These are phyloP conservation scores for Patagioenas fasciata DNA, from an alignment of 2,113 vertebrate genomes.

Conservation along the genomic window DNA sequence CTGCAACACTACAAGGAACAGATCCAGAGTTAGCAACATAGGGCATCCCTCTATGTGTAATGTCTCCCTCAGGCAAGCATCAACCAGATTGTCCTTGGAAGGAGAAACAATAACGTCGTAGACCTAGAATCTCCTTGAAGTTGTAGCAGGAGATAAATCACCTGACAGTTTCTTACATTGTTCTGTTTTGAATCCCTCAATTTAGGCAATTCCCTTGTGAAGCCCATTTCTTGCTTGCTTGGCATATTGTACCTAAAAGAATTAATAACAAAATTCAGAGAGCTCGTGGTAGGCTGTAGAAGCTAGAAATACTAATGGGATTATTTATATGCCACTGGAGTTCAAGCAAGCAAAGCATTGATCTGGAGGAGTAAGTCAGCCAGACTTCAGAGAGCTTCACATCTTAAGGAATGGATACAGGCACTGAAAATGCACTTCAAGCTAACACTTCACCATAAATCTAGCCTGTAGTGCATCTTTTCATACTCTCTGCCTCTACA, in stretches of 20 bases:
- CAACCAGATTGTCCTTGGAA: background rate
- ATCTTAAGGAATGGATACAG: background rate
- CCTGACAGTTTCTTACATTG: background rate
- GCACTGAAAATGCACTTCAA: background rate
- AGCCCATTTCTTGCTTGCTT: background rate
- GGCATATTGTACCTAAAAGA: background rate
- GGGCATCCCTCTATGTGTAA: background rate
- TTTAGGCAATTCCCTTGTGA: conserved; percentile 7
- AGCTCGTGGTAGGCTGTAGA: background rate
- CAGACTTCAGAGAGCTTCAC: background rate
- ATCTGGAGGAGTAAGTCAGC: background rate
- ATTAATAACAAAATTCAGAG: background rate
- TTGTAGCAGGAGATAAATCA: background rate
- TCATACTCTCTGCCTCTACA: background rate
- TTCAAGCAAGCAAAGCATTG: background rate
- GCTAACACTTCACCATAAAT: background rate
- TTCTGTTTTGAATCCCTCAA: background rate
- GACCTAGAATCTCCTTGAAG: background rate
- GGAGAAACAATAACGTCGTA: background rate
- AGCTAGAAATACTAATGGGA: conserved; percentile 8
- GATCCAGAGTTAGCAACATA: background rate
- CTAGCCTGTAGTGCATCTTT: background rate
- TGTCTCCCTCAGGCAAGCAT: background rate
- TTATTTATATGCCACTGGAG: background rate
- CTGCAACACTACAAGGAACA: background rate